Evolutionary conservation across 2,888 invertebrate genomes (phyloP), one percentile per base, ranked within the genome.

Genomic region (Nezara viridula): DNA sequence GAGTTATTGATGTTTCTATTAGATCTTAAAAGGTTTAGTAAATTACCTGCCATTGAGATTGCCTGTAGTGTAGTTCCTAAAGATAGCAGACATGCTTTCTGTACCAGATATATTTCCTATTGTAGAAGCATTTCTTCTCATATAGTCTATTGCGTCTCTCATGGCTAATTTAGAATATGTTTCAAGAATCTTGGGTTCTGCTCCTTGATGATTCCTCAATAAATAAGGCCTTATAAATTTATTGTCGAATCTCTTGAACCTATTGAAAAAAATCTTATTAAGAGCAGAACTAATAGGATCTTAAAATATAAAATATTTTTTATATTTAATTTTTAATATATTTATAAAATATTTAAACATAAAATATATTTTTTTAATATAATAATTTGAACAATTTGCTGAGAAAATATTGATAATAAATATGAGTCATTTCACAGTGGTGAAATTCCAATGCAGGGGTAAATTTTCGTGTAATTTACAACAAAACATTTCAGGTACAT

Each of bases 191-290:
- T 98, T 98, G 89, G 98, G 98, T 92, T 98, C 98, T 86, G 96
- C 96, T 90, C 97, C 97, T 94, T 96, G 96, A 92, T 96, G 95
- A 93, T 98, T 96, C 91, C 98, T 95, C 91, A 98, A 94, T 91
- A 98, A 93, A 92, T 97, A 95, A 40, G 98, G 98, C 91, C 98
- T 95, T 92, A 99, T 96, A 93, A 98, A 98, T 92, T 96, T 96
- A 93, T 97, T 98, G 93, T 98, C 98, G 93, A 98, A 98, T 91
- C 98, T 95, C 93, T 98, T 98, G 93, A 98, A 98, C 93, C 96
- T 96, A 92, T 47, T 92, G 92, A 86, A 90, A 89, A 86, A 89
- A 37, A 52, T 87, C 44, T 3, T 24, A 21, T 27, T 81, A 81
- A 44, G 32, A 81, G 44, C 7, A n/a, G 24, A 16, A 85, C 24